Conservation (phyloP, 2,888 invertebrate genomes). For the Ditula angustiorana region DNA sequence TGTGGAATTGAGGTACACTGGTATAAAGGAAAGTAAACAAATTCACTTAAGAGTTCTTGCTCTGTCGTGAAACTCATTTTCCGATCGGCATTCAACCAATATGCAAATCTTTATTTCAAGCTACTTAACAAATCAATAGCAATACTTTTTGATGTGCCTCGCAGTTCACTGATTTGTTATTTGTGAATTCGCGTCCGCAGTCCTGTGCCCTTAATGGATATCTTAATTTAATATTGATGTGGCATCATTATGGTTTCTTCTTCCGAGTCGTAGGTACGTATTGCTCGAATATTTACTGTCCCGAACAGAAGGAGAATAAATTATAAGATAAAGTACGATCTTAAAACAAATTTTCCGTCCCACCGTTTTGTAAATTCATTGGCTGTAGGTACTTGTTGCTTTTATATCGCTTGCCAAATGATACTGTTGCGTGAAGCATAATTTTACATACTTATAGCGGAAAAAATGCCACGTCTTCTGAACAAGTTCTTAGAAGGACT, state of each 20-base stretch:
- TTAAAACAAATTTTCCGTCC: background rate
- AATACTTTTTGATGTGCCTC: slow-evolving; percentile 13
- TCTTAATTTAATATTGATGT: slow-evolving; percentile 1
- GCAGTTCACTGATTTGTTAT: background rate
- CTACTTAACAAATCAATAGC: slow-evolving; percentile 1
- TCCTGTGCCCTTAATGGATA: background rate
- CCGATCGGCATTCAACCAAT: no score
- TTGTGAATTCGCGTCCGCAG: background rate
- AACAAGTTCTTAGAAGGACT: background rate
- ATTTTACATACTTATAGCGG: background rate
- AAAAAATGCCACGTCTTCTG: background rate
- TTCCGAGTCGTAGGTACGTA: background rate
- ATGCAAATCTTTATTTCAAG: background rate
- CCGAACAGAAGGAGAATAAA: background rate
- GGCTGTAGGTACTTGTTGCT: slow-evolving; percentile 3
- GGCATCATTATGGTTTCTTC: background rate
- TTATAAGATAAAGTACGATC: background rate
- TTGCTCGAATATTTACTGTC: background rate
- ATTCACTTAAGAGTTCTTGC: no score
- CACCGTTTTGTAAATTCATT: background rate
- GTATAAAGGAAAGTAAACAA: no score
- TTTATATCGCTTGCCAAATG: slow-evolving; percentile 3
- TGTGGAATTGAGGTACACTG: no score
- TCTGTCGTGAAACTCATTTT: no score
- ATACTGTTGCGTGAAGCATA: background rate